Percentiles rank a stretch among this genome's conserved stretches.
phyloP scores from a whole-genome alignment of 2,113 vertebrate genomes.

The Oxyura jamaicensis region DNA sequence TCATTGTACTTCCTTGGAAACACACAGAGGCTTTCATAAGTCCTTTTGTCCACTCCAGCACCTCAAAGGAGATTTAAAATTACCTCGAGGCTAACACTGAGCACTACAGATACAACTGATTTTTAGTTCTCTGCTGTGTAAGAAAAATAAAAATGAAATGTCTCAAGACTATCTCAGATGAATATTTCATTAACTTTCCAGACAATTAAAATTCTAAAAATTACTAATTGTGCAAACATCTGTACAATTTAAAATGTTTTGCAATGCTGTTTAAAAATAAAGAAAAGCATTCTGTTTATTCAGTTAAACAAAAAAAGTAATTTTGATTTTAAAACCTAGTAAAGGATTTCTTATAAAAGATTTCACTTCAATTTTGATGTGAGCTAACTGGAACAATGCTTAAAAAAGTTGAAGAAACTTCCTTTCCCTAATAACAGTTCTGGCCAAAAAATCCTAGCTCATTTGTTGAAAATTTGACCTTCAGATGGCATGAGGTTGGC shows the following conservation, averaged over 20 bases:
- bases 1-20: slow-evolving; percentile 8
- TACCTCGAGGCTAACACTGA: not conserved
- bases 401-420: not conserved
- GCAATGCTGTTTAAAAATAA: not conserved
- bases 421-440: not conserved
- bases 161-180: not conserved
- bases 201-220: not conserved
- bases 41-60: slow-evolving; percentile 12
- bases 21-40: slow-evolving; percentile 27
- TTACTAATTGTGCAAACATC: not conserved
- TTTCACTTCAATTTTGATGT: not conserved
- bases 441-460: not conserved
- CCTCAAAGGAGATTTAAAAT: not conserved
- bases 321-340: not conserved
- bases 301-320: not conserved
- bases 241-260: not conserved
- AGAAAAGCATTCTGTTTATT: not conserved
- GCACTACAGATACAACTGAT: not conserved
- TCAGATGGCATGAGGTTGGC: not conserved
- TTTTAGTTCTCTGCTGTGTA: not conserved
- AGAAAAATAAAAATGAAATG: not conserved
- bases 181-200: not conserved
- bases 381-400: not conserved
- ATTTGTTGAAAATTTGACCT: not conserved
- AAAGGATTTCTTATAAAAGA: not conserved